A percentile compares a stretch with the other conserved stretches of the same genome.
Conservation (phyloP, 53 echinoderm and acorn worm species). For the Crossaster papposus region DNA sequence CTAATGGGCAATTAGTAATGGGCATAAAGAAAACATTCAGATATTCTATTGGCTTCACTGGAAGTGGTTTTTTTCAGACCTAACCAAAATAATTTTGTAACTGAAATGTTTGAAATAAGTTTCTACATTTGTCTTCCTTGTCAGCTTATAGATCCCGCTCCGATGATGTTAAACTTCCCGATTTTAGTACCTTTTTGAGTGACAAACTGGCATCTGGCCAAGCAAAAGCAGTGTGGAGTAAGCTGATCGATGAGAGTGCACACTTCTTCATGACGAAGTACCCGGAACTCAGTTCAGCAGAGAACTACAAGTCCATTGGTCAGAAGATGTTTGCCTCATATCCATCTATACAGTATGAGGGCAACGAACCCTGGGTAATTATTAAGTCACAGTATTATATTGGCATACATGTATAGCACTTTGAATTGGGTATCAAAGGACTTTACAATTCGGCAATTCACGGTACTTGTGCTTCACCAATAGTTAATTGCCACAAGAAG, state of each 20-base stretch:
- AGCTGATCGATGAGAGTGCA: slow-evolving; percentile 37
- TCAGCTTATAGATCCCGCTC: slow-evolving; percentile 1
- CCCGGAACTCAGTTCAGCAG: slow-evolving; percentile 13
- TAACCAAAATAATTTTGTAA: too few relatives aligned
- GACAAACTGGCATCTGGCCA: slow-evolving; percentile 33
- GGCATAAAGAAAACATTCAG: too few relatives aligned
- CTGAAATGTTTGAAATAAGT: neutral
- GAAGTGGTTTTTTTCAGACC: too few relatives aligned
- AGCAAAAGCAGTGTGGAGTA: slow-evolving; percentile 44
- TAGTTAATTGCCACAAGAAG: neutral
- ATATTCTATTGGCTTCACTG: too few relatives aligned
- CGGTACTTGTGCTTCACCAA: neutral
- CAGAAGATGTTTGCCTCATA: slow-evolving; percentile 28
- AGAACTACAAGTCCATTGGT: slow-evolving; percentile 29
- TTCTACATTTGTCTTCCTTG: neutral
- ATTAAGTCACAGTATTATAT: too few relatives aligned
- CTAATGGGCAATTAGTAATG: too few relatives aligned
- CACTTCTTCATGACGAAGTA: neutral
- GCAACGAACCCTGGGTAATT: slow-evolving; percentile 38
- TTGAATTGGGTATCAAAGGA: neutral
- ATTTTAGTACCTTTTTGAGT: slow-evolving; percentile 25
- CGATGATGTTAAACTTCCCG: slow-evolving; percentile 22
- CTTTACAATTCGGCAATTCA: neutral
- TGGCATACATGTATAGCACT: neutral
- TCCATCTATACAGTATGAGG: slow-evolving; percentile 32